These are phyloP conservation scores for Drosophila ochracea DNA, from an alignment of 2,888 invertebrate genomes.

Conservation along the genomic window DNA sequence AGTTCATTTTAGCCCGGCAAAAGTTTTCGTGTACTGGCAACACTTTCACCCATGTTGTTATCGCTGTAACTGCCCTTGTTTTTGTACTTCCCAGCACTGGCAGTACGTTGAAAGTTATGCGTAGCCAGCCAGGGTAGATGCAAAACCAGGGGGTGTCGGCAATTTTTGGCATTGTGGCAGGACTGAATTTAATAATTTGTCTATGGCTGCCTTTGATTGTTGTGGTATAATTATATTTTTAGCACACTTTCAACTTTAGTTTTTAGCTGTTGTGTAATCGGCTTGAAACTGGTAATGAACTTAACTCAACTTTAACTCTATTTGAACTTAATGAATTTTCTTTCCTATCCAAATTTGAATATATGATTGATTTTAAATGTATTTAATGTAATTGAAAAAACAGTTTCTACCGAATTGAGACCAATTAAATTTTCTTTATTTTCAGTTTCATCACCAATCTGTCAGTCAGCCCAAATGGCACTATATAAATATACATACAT, in stretches of 20 bases:
- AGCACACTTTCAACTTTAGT: slow-evolving; percentile 48
- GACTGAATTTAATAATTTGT: slow-evolving; percentile 64
- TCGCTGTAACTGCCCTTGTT: slow-evolving; percentile 55
- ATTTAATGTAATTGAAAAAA: background rate
- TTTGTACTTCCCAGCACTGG: slow-evolving; percentile 36
- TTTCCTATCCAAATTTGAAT: background rate
- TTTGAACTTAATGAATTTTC: background rate
- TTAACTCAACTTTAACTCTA: background rate
- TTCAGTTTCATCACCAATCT: background rate
- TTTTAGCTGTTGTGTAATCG: slow-evolving; percentile 25
- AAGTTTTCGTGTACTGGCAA: slow-evolving; percentile 69
- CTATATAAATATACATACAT: no score
- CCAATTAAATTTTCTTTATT: background rate
- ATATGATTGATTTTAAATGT: background rate
- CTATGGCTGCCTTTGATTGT: slow-evolving; percentile 53
- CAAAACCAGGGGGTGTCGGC: slow-evolving; percentile 1
- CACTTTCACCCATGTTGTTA: slow-evolving; percentile 59
- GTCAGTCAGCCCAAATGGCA: background rate
- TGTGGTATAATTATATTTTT: slow-evolving; percentile 62
- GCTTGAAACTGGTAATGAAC: background rate
- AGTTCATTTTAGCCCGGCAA: slow-evolving; percentile 40
- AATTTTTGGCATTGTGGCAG: slow-evolving; percentile 36
- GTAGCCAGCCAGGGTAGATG: slow-evolving; percentile 38
- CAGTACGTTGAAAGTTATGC: slow-evolving; percentile 57
- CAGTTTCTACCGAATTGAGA: background rate